These are phyloP conservation scores for Drosophila mauritiana DNA, from an alignment of 1,140 invertebrate species.

Conservation along the genomic window DNA sequence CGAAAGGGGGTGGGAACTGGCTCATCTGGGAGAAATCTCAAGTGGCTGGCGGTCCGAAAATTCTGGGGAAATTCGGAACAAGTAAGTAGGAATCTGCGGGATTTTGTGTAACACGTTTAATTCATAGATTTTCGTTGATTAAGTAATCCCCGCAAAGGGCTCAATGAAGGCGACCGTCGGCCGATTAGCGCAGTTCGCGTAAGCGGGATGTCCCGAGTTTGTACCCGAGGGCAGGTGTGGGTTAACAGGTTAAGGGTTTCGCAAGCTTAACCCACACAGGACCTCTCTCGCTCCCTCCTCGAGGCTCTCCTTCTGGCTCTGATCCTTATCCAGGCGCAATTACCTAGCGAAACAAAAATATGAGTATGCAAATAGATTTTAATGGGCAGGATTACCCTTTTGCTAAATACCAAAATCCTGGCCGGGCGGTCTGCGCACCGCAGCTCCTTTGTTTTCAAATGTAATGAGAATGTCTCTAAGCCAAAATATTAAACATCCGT, in stretches of 20 bases:
- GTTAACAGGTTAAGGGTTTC: conserved; percentile 38
- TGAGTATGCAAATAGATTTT: conserved; percentile 83
- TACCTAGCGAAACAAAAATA: conserved; percentile 81
- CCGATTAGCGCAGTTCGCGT: conserved; percentile 77
- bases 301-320: neutral
- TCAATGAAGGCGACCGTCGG: conserved; percentile 64
- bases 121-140: conserved; percentile 79
- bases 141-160: conserved; percentile 65
- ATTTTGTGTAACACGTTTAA: conserved; percentile 71
- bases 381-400: conserved; percentile 82
- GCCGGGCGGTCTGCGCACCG: conserved; percentile 39
- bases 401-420: conserved; percentile 78
- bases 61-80: conserved; percentile 52
- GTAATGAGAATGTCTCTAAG: conserved; percentile 83
- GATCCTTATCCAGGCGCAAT: conserved; percentile 79
- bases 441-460: conserved; percentile 75
- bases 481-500: conserved; percentile 82
- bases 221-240: conserved; percentile 56
- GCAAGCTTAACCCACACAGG: conserved; percentile 53
- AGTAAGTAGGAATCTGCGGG: conserved; percentile 49
- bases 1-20: conserved; percentile 15
- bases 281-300: conserved; percentile 16
- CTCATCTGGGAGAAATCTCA: conserved; percentile 39
- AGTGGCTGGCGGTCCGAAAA: conserved; percentile 35
- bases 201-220: conserved; percentile 35